These are phyloP conservation scores for Noctua janthe DNA, from an alignment of 2,888 invertebrate species.

Conservation along the genomic window DNA sequence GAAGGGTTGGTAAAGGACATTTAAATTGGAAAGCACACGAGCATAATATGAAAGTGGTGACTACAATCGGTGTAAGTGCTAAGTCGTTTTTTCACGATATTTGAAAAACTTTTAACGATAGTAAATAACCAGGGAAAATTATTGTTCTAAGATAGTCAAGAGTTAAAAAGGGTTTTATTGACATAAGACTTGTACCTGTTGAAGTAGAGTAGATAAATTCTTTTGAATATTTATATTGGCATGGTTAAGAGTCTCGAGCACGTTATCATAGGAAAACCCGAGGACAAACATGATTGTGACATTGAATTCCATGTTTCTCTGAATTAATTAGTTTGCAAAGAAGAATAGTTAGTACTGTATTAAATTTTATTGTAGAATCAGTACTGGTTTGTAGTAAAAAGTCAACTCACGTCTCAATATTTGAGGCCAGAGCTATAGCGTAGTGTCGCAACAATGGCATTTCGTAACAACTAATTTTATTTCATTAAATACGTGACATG, in stretches of 20 bases:
- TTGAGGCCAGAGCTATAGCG: slow-evolving; percentile 72
- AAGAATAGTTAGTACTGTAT: slow-evolving; percentile 33
- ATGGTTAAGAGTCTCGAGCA: slow-evolving; percentile 27
- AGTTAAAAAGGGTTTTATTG: slow-evolving; percentile 37
- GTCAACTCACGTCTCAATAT: slow-evolving; percentile 74
- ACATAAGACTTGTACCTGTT: slow-evolving; percentile 12
- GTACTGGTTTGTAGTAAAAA: slow-evolving; percentile 58
- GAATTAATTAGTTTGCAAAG: slow-evolving; percentile 30
- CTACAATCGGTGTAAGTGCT: slow-evolving; percentile 9
- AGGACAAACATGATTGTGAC: slow-evolving; percentile 26
- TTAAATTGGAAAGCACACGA: background rate
- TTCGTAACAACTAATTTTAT: slow-evolving; percentile 78
- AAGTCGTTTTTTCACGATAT: slow-evolving; percentile 7
- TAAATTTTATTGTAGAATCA: slow-evolving; percentile 34
- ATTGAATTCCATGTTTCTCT: slow-evolving; percentile 36
- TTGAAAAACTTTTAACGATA: slow-evolving; percentile 8
- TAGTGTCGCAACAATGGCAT: slow-evolving; percentile 74
- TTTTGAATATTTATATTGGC: slow-evolving; percentile 40
- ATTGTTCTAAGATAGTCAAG: slow-evolving; percentile 20
- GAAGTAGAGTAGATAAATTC: slow-evolving; percentile 28
- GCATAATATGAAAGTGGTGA: slow-evolving; percentile 5
- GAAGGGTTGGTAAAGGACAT: slow-evolving; percentile 12
- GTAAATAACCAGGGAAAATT: slow-evolving; percentile 14
- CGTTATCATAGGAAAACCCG: slow-evolving; percentile 2
- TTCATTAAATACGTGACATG: slow-evolving; percentile 75